Conservation (phyloP, 2,797 vertebrate genomes). For the Anas bahamensis region DNA sequence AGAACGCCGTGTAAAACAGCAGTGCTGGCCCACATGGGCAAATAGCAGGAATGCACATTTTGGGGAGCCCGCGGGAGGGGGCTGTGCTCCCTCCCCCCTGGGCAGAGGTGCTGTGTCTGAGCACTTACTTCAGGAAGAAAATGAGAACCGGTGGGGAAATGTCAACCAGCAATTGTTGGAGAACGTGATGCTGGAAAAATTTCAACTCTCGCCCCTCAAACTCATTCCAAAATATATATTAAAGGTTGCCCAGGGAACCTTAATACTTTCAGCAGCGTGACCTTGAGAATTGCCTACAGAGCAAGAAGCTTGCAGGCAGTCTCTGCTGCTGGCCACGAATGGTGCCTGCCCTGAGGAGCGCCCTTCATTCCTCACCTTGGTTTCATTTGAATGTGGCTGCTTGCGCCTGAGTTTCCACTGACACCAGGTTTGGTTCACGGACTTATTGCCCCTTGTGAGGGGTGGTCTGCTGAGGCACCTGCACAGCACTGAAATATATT, state of each 20-base stretch:
- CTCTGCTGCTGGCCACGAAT: fast-evolving
- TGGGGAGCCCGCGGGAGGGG: not conserved
- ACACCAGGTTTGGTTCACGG: not conserved
- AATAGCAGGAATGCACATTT: not conserved
- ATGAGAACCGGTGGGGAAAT: not conserved
- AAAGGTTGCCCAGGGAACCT: not conserved
- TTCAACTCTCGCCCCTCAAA: not conserved
- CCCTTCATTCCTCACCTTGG: not conserved
- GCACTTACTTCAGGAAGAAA: not conserved
- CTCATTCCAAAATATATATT: not conserved
- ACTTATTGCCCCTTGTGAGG: not conserved
- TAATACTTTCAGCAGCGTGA: not conserved
- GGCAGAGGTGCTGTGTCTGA: not conserved
- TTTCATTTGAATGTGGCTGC: not conserved
- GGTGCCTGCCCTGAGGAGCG: fast-evolving
- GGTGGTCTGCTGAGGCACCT: not conserved
- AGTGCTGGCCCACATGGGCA: not conserved
- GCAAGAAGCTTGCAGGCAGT: not conserved
- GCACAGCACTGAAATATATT: not conserved
- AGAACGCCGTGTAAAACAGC: not conserved
- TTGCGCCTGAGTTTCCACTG: not conserved
- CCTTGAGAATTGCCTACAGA: not conserved
- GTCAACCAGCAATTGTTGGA: not conserved
- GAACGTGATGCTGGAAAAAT: not conserved
- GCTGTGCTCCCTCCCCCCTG: not conserved